These are phyloP conservation scores for Watsonalla binaria DNA, from an alignment of 2,888 invertebrate species.

Conservation along the genomic window DNA sequence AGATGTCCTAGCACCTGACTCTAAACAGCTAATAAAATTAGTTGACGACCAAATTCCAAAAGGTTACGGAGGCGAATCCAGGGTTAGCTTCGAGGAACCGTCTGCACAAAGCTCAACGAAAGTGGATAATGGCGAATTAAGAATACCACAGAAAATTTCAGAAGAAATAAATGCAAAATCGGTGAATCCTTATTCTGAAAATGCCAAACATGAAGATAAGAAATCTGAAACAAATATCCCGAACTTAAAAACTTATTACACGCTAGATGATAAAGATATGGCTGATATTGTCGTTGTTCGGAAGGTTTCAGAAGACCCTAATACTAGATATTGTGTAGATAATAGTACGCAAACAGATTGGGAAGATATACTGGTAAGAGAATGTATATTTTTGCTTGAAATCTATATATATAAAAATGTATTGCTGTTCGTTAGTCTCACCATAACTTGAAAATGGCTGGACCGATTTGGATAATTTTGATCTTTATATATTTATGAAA, in stretches of 20 bases:
- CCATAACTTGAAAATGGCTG: too few species aligned
- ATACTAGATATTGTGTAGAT: constrained; percentile 12
- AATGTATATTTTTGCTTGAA: not conserved
- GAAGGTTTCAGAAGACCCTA: constrained; percentile 1
- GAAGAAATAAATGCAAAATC: not conserved
- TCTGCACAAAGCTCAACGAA: not conserved
- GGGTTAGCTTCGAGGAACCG: not conserved
- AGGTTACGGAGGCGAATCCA: not conserved
- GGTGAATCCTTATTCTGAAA: not conserved
- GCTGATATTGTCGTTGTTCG: not conserved
- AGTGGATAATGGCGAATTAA: not conserved
- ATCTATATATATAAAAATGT: too few species aligned
- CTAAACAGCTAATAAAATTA: not conserved
- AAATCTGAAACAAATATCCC: not conserved
- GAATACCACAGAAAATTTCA: not conserved
- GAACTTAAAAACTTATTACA: not conserved
- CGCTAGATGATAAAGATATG: not conserved
- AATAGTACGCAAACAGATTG: constrained; percentile 50
- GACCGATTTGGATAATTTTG: too few species aligned
- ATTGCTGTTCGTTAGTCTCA: too few species aligned
- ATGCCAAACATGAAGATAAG: not conserved
- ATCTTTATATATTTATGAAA: too few species aligned
- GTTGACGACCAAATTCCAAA: not conserved
- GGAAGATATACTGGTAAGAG: constrained; percentile 48
- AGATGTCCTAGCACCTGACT: not conserved